These are phyloP conservation scores for Andrena trimmerana DNA, from an alignment of 2,888 invertebrate genomes.

Conservation along the genomic window DNA sequence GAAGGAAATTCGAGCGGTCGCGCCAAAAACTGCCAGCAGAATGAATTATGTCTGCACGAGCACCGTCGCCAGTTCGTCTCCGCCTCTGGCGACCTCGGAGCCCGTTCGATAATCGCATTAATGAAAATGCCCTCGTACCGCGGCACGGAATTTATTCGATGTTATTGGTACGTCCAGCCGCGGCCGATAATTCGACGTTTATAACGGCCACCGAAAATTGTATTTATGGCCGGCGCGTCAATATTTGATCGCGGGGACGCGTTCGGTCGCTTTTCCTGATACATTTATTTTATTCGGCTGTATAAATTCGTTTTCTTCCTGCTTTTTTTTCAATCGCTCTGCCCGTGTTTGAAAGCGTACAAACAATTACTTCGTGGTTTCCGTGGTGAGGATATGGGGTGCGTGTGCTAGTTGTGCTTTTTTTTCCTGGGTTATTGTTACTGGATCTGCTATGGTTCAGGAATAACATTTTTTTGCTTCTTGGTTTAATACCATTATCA, in stretches of 20 bases:
- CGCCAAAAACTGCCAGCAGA: conserved; percentile 58
- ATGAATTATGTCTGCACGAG: conserved; percentile 65
- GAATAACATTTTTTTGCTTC: too few species aligned
- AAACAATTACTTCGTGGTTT: background rate
- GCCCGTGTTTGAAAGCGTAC: background rate
- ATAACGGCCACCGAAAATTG: conserved; percentile 58
- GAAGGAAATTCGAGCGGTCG: conserved; percentile 45
- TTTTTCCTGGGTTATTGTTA: too few species aligned
- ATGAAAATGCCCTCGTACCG: conserved; percentile 55
- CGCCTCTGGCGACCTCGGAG: conserved; percentile 33
- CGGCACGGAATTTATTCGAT: conserved; percentile 65
- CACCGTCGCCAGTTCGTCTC: conserved; percentile 33
- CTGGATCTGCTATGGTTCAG: too few species aligned
- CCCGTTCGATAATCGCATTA: conserved; percentile 61
- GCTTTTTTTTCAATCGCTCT: background rate
- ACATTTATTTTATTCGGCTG: background rate
- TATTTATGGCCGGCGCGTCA: conserved; percentile 57
- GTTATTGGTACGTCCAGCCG: conserved; percentile 55
- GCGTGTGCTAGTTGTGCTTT: too few species aligned
- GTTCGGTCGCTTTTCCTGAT: conserved; percentile 27
- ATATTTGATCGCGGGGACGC: conserved; percentile 52
- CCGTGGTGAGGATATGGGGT: too few species aligned
- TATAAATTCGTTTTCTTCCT: conserved; percentile 4
- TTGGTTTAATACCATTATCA: too few species aligned
- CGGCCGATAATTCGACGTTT: conserved; percentile 64